Percentiles rank a stretch among this genome's conserved stretches.
Conservation (phyloP, 2,113 vertebrate genomes). For the Chinchilla lanigera region DNA sequence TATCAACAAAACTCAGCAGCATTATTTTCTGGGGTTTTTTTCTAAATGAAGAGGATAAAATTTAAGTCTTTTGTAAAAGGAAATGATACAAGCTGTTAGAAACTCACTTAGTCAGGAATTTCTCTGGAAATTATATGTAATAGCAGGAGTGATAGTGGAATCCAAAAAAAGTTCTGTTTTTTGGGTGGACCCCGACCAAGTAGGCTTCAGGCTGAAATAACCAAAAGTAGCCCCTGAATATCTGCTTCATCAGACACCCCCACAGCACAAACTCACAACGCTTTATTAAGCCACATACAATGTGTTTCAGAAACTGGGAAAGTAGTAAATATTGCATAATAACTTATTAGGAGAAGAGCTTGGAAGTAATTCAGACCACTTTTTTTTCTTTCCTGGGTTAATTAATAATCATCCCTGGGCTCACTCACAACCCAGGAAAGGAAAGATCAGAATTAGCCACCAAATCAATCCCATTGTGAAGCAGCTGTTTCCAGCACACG, state of each 20-base stretch:
- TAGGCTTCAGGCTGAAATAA: background rate
- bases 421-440: constrained; percentile 48
- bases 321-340: background rate
- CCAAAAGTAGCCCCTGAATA: background rate
- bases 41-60: background rate
- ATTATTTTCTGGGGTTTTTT: background rate
- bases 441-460: constrained; percentile 64
- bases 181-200: background rate
- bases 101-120: constrained; percentile 6
- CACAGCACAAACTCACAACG: background rate
- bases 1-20: background rate
- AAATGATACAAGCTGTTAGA: constrained; percentile 13
- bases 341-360: constrained; percentile 27
- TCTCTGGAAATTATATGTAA: background rate
- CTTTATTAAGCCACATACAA: background rate
- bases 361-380: background rate
- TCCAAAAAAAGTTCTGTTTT: background rate
- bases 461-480: constrained; percentile 16
- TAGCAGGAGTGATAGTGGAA: background rate
- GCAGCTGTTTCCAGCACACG: constrained; percentile 57
- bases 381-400: background rate
- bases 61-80: background rate
- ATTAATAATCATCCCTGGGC: constrained; percentile 54
- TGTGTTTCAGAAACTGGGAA: background rate
- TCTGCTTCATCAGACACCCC: background rate